Conservation (phyloP, 2,888 invertebrate species). For the Nineta flava region DNA sequence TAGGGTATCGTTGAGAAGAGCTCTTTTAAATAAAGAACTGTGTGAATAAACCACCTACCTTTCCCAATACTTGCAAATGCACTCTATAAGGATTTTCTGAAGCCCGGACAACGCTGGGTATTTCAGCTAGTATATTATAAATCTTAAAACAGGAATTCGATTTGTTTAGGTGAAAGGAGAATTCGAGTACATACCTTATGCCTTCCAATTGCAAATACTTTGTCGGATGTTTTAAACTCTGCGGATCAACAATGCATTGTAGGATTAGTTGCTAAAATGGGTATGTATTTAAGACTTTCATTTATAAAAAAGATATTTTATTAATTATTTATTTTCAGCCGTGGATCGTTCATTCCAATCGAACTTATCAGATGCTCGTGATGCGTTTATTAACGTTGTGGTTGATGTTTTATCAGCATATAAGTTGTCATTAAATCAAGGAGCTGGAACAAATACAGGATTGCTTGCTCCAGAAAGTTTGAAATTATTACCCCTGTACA, state of each 20-base stretch:
- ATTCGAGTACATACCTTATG: slow-evolving; percentile 97
- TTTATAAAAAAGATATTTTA: slow-evolving; percentile 6
- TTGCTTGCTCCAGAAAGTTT: slow-evolving; percentile 64
- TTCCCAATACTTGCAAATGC: no score
- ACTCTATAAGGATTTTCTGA: not conserved
- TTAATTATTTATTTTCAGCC: slow-evolving; percentile 33
- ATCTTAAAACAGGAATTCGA: no score
- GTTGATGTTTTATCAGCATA: slow-evolving; percentile 75
- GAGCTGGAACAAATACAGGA: slow-evolving; percentile 36
- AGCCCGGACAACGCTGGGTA: no score
- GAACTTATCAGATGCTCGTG: slow-evolving; percentile 82
- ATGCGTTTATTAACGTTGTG: slow-evolving; percentile 90
- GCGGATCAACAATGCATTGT: slow-evolving; percentile 92
- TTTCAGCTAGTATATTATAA: no score
- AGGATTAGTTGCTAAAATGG: slow-evolving; percentile 92
- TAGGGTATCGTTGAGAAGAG: no score
- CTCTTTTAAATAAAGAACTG: no score
- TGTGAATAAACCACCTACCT: no score
- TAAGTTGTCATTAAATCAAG: slow-evolving; percentile 46
- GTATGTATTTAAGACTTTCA: slow-evolving; percentile 28
- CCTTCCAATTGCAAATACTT: slow-evolving; percentile 70
- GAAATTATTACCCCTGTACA: slow-evolving; percentile 72
- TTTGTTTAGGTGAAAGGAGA: slow-evolving; percentile 63
- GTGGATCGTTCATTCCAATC: slow-evolving; percentile 80
- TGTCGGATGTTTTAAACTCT: slow-evolving; percentile 71